A percentile compares a stretch with the other conserved stretches of the same genome.
Evolutionary conservation across 2,113 vertebrate genomes (phyloP).

Genomic region (Scomber scombrus): DNA sequence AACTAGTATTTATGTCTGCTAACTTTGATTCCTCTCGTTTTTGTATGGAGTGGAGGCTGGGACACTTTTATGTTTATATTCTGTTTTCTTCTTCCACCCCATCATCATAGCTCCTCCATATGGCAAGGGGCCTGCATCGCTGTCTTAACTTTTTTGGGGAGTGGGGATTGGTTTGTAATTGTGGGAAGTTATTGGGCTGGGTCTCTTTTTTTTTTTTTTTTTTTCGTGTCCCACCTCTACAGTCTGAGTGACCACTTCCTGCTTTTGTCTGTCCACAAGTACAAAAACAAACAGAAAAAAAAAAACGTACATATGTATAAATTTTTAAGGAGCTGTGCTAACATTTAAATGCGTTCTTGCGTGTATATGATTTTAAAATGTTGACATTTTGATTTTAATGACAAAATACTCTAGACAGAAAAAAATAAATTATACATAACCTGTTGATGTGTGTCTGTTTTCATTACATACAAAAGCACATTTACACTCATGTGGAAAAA

Average conservation of each 20-base stretch:
- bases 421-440: slow-evolving; percentile 89
- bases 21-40: slow-evolving; percentile 53
- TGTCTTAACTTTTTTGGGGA: slow-evolving; percentile 75
- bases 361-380: slow-evolving; percentile 96
- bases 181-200: slow-evolving; percentile 56
- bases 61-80: slow-evolving; percentile 59
- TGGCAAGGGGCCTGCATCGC: slow-evolving; percentile 57
- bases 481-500: not conserved
- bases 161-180: slow-evolving; percentile 63
- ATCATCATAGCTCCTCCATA: slow-evolving; percentile 25
- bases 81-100: slow-evolving; percentile 35
- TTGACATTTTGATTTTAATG: slow-evolving; percentile 98
- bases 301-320: slow-evolving; percentile 96
- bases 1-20: slow-evolving; percentile 68
- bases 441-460: slow-evolving; percentile 52
- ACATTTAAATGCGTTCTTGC: slow-evolving; percentile 91
- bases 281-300: slow-evolving; percentile 69
- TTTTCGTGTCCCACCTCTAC: slow-evolving; percentile 61
- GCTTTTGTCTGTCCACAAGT: slow-evolving; percentile 79
- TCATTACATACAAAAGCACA: not conserved
- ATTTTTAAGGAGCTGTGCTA: slow-evolving; percentile 95
- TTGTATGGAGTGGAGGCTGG: slow-evolving; percentile 55
- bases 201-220: slow-evolving; percentile 44
- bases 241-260: slow-evolving; percentile 79
- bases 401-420: slow-evolving; percentile 89